Evolutionary conservation across 2,797 vertebrate species (phyloP), one percentile per base, ranked within the genome.

Genomic region (Trachops cirrhosus): DNA sequence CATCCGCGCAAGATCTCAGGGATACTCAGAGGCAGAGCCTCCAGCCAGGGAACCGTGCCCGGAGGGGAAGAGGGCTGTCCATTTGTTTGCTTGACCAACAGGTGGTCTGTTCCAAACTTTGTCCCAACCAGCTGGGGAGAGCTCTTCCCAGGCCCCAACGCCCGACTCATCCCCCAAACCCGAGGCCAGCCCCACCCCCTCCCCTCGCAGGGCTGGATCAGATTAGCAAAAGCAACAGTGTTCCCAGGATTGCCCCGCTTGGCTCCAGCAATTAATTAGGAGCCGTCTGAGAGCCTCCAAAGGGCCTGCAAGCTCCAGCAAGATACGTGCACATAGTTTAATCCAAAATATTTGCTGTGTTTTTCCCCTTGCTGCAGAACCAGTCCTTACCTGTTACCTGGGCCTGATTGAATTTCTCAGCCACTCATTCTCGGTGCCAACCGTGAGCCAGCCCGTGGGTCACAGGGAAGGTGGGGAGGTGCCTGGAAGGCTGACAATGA

Each of bases 201-300:
- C 59, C 84, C 39, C 59, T 22, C 44, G 57, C 34, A 10, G 0
- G 68, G 68, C 93, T 94, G 93, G 95, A 97, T 97, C 96, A 97
- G 97, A 97, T 98, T 91, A 97, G 91, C 78, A 85, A 84, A 88
- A 95, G 93, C 84, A 92, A 82, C 86, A 2, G 59, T 37, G 0
- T 44, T 91, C 88, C 46, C 90, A 82, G 82, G 92, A 94, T 87
- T 93, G 95, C 95, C 93, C 95, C 78, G 89, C 91, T 98, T 95
- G 97, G 97, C 97, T 97, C 96, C 96, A 89, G 92, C 91, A 95
- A 91, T 95, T 97, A 97, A 97, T 98, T 97, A 98, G 89, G 94
- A 93, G 91, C 89, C 15, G 91, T 93, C 97, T 96, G 95, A 88
- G 92, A 93, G 90, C 96, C 79, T 96, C 73, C 91, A 26, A 94